Evolutionary conservation across 2,888 invertebrate species (phyloP).

Genomic region (Epinotia demarniana): DNA sequence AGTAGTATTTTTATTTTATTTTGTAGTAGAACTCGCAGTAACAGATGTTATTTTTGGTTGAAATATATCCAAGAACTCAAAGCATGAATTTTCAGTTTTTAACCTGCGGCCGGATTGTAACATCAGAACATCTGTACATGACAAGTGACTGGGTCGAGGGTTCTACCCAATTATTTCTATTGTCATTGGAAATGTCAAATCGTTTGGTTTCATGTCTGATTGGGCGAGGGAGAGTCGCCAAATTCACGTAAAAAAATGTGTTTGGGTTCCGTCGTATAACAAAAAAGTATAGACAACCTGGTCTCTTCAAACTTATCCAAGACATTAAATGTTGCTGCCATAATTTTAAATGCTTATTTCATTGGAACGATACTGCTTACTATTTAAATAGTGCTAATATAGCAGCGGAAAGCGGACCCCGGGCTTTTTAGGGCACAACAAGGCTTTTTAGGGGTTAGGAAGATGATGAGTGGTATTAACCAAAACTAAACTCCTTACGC

Average conservation of each 20-base stretch:
- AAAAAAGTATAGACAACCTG: not conserved
- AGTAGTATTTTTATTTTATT: not conserved
- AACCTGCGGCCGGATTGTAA: constrained; percentile 41
- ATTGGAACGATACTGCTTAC: no score
- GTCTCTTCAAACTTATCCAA: no score
- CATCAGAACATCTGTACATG: constrained; percentile 41
- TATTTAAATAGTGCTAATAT: no score
- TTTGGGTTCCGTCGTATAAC: constrained; percentile 26
- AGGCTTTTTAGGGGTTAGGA: no score
- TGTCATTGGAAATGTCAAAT: constrained; percentile 46
- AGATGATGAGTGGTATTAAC: no score
- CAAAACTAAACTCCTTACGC: no score
- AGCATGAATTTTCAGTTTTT: constrained; percentile 38
- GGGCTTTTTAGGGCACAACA: no score
- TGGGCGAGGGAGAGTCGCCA: constrained; percentile 24
- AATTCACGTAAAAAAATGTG: not conserved
- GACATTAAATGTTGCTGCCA: no score
- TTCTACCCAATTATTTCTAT: constrained; percentile 45
- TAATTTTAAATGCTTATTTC: no score
- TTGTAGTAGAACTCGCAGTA: not conserved
- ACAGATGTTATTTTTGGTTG: not conserved
- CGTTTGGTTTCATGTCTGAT: constrained; percentile 46
- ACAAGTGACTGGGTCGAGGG: constrained; percentile 44
- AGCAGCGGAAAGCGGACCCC: no score
- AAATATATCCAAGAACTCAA: constrained; percentile 1